These are phyloP conservation scores for Lasiommata megera DNA, from an alignment of 2,888 invertebrate genomes.

Conservation along the genomic window DNA sequence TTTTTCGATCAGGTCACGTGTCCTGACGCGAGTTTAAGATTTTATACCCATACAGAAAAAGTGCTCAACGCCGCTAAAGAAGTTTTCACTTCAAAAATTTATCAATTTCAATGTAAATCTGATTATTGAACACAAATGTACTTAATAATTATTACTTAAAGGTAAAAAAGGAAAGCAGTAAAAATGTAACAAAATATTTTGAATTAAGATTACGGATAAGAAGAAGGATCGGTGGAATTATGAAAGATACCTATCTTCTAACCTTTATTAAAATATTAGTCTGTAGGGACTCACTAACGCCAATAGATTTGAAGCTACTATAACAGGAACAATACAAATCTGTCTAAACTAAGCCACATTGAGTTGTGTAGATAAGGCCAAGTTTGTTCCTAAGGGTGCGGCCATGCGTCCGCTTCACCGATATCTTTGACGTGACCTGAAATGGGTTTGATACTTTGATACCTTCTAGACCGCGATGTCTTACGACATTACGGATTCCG, in stretches of 20 bases:
- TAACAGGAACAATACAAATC: constrained; percentile 20
- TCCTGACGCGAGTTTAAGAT: too few species aligned
- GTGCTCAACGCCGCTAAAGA: too few species aligned
- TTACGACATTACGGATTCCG: not conserved
- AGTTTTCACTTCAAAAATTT: too few species aligned
- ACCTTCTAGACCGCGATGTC: not conserved
- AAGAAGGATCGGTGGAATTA: too few species aligned
- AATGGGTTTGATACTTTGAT: constrained; percentile 3
- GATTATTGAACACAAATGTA: too few species aligned
- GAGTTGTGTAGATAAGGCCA: constrained; percentile 23
- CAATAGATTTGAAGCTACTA: not conserved
- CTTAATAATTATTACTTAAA: too few species aligned
- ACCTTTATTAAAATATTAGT: not conserved
- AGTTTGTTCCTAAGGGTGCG: constrained; percentile 10
- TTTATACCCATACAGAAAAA: too few species aligned
- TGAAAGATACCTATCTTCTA: not conserved
- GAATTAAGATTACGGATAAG: too few species aligned
- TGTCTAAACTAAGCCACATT: constrained; percentile 24
- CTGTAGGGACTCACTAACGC: not conserved
- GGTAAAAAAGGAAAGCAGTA: too few species aligned
- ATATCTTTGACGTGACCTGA: constrained; percentile 12
- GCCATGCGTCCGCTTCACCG: not conserved
- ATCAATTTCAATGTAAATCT: too few species aligned
- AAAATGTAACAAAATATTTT: too few species aligned
- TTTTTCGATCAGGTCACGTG: too few species aligned